phyloP scores from a whole-genome alignment of 30 jellyfish, hydroid and myxozoan genomes.

The Morbakka virulenta region DNA sequence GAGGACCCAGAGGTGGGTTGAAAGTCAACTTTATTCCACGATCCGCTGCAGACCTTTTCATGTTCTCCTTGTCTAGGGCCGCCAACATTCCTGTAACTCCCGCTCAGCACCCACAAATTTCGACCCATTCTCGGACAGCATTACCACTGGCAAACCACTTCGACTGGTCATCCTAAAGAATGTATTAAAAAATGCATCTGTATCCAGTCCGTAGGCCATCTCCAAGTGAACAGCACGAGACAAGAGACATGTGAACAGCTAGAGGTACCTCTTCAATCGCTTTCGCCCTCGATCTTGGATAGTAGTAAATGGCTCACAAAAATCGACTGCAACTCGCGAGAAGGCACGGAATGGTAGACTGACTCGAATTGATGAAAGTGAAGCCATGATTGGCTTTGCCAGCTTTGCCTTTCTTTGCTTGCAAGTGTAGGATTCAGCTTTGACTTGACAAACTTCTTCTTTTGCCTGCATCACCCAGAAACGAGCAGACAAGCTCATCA shows the following conservation, averaged over 20 bases:
- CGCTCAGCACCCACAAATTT: slow-evolving; percentile 48
- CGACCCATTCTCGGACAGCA: slow-evolving; percentile 41
- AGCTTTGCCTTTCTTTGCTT: no score
- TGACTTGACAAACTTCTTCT: no score
- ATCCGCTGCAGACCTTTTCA: slow-evolving; percentile 36
- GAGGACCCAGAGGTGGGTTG: slow-evolving; percentile 61
- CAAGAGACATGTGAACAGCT: slow-evolving; percentile 40
- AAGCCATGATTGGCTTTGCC: no score
- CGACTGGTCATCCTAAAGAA: slow-evolving; percentile 45
- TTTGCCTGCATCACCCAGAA: no score
- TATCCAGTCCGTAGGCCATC: slow-evolving; percentile 42
- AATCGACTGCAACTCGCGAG: slow-evolving; percentile 39
- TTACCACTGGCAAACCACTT: slow-evolving; percentile 24
- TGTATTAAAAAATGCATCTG: slow-evolving; percentile 53
- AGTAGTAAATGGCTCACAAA: slow-evolving; percentile 46
- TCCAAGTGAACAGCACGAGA: slow-evolving; percentile 65
- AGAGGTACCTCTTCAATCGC: slow-evolving; percentile 31
- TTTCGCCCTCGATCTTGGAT: slow-evolving; percentile 46
- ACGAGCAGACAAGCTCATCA: no score
- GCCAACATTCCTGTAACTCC: slow-evolving; percentile 35
- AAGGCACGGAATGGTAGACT: slow-evolving; percentile 40
- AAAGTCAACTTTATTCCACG: slow-evolving; percentile 53
- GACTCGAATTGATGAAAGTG: slow-evolving; percentile 9
- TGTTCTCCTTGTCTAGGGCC: slow-evolving; percentile 5
- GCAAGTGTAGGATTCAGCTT: no score